Evolutionary conservation across 2,797 vertebrate genomes (phyloP).

Genomic region (Furcifer pardalis): DNA sequence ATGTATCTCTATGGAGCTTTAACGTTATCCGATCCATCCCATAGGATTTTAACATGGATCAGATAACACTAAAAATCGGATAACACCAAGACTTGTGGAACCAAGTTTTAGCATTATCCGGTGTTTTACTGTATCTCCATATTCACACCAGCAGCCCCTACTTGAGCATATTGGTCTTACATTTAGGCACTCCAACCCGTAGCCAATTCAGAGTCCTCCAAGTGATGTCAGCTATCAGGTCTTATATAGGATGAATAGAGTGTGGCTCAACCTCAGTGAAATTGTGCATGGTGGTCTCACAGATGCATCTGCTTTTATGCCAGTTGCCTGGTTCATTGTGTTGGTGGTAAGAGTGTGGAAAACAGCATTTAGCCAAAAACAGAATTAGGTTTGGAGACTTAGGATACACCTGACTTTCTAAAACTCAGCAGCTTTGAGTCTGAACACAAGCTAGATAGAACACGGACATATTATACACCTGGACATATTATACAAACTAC

Average conservation of each 20-base stretch:
- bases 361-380: not conserved
- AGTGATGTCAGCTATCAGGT: too few relatives aligned
- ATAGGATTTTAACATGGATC: too few relatives aligned
- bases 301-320: not conserved
- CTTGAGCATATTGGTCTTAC: too few relatives aligned
- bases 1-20: too few relatives aligned
- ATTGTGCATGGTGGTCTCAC: not conserved
- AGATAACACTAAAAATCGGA: too few relatives aligned
- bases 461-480: not conserved
- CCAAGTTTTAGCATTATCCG: too few relatives aligned
- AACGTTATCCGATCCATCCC: too few relatives aligned
- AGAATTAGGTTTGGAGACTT: not conserved
- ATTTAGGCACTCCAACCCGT: too few relatives aligned
- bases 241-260: not conserved
- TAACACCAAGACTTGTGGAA: too few relatives aligned
- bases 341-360: not conserved
- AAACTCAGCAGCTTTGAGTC: not conserved
- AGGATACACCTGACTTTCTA: not conserved
- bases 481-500: not conserved
- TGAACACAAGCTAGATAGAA: not conserved
- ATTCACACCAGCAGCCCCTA: too few relatives aligned
- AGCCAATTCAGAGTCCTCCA: too few relatives aligned
- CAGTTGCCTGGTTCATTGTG: not conserved
- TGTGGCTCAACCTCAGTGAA: not conserved
- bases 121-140: too few relatives aligned